Evolutionary conservation across 2,797 vertebrate genomes (phyloP), one percentile per base, ranked within the genome.

Genomic region (Schizopygopsis malacanthus): DNA sequence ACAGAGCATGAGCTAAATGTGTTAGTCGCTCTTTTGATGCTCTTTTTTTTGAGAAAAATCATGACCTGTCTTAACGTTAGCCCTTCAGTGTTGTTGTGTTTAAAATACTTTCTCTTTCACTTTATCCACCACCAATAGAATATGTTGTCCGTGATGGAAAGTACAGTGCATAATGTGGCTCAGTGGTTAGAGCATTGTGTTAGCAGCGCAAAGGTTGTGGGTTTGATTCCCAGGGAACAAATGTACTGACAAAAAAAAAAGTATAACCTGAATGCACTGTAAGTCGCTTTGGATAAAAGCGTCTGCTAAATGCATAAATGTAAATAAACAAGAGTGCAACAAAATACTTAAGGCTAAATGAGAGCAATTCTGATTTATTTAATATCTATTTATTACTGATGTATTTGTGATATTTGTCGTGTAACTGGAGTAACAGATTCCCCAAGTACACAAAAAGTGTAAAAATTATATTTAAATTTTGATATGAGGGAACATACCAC

Each of bases 41-140:
- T 41, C 10, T 22, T 33, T 18, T 18, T 8, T 43, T 33, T n/a
- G 1, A 5, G 3, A 9, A 6, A 54, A 12, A 25, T 52, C 3
- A 8, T 65, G 8, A 37, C 73, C 71, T 52, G 22, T 25, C 1
- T 25, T 83, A 83, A 83, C 72, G 22, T 50, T 43, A 37, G 28
- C 33, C 16, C 4, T 18, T 2, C 22, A 70, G 2, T 18, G 2
- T 50, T 39, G 28, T 25, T 67, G 39, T 9, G 10, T 13, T 39
- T 37, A 4, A 59, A 61, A 33, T 50, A 33, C 72, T 76, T 77
- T 67, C 45, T 76, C 72, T 83, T 83, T 84, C 82, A 52, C 37
- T 54, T 84, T 28, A 13, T 20, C 16, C 43, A 52, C 15, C 54
- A 83, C 22, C 2, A 43, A 13, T 25, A 43, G 1, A 73, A 61